These are phyloP conservation scores for Aythya baeri DNA, from an alignment of 2,113 vertebrate genomes.

Conservation along the genomic window DNA sequence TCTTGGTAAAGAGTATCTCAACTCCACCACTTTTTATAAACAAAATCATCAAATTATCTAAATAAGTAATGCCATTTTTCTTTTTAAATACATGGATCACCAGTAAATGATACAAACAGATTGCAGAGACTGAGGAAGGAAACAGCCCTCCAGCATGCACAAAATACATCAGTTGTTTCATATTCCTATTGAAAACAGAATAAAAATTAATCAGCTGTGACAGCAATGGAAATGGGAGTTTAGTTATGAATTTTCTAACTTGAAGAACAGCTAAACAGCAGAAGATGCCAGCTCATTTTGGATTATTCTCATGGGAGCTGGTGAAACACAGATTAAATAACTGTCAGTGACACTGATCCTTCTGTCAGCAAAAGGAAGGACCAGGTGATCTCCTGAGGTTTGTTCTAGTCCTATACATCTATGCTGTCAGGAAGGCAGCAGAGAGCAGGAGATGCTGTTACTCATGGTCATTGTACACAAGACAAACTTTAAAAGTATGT, in stretches of 20 bases:
- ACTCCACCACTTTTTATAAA: not conserved
- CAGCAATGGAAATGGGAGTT: not conserved
- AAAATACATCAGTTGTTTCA: not conserved
- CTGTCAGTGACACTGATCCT: not conserved
- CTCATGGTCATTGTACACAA: not conserved
- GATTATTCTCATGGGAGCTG: not conserved
- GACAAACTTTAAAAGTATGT: not conserved
- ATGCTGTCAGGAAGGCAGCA: not conserved
- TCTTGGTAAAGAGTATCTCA: not conserved
- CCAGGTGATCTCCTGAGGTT: not conserved
- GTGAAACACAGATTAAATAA: not conserved
- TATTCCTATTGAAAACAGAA: not conserved
- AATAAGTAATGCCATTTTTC: not conserved
- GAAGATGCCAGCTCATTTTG: not conserved
- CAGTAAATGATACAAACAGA: not conserved
- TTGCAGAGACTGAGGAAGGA: not conserved
- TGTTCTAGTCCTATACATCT: not conserved
- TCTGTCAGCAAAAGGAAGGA: not conserved
- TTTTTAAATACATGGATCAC: not conserved
- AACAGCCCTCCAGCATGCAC: fast-evolving
- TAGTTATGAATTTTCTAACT: not conserved
- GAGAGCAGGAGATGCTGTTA: not conserved
- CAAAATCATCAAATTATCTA: not conserved
- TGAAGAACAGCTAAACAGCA: not conserved
- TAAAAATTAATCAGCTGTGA: not conserved